Conservation (phyloP, 1,140 invertebrate species). For the Drosophila rhopaloa region DNA sequence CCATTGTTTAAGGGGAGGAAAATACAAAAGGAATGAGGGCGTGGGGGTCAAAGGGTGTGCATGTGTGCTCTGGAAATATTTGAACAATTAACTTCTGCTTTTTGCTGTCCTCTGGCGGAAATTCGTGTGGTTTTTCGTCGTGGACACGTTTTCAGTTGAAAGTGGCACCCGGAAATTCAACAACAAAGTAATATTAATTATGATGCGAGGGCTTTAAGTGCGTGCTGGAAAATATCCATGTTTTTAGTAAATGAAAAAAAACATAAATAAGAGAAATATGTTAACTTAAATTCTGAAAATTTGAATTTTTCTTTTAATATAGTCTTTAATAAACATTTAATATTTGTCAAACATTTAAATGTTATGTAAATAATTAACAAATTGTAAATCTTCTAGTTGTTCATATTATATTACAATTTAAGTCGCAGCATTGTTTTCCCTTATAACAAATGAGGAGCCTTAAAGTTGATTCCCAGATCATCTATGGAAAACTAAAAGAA, state of each 20-base stretch:
- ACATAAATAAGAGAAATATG: neutral
- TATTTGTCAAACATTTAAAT: too few relatives aligned
- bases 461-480: neutral
- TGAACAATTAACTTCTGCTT: constrained; percentile 62
- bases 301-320: too few relatives aligned
- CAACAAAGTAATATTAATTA: constrained; percentile 52
- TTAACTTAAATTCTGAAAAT: too few relatives aligned
- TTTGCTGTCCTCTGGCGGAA: constrained; percentile 28
- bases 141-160: constrained; percentile 39
- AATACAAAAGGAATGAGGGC: neutral
- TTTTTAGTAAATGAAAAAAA: constrained; percentile 27
- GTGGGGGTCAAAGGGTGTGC: constrained; percentile 26
- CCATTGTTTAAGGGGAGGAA: constrained; percentile 7
- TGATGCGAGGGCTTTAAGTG: constrained; percentile 6
- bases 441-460: too few relatives aligned
- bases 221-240: constrained; percentile 20
- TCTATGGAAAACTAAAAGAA: neutral
- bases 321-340: too few relatives aligned
- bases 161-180: constrained; percentile 4
- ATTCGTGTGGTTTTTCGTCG: constrained; percentile 24
- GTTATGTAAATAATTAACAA: too few relatives aligned
- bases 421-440: too few relatives aligned
- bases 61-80: constrained; percentile 63
- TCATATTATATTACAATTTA: too few relatives aligned
- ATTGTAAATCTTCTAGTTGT: too few relatives aligned